Percentiles rank a stretch among this genome's conserved stretches.
Evolutionary conservation across 2,888 invertebrate species (phyloP).

Genomic region (Unio pictorum): DNA sequence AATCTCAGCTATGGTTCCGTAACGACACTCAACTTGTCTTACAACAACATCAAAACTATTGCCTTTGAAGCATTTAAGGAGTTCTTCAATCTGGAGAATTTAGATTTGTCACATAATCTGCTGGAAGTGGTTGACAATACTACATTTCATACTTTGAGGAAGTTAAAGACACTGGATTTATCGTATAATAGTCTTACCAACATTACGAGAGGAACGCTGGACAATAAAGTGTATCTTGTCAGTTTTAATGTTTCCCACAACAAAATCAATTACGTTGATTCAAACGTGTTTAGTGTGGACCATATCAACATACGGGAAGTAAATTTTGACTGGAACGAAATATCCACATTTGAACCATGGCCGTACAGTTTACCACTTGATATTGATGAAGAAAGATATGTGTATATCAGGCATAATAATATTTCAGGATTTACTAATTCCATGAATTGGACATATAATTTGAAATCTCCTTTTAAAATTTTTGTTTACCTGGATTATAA

Average conservation of each 20-base stretch:
- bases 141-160: constrained; percentile 22
- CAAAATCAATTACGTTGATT: constrained; percentile 2
- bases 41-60: not conserved
- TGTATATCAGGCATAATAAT: constrained; percentile 26
- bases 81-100: constrained; percentile 8
- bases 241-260: constrained; percentile 7
- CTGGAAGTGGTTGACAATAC: constrained; percentile 15
- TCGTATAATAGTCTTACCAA: constrained; percentile 7
- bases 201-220: constrained; percentile 8
- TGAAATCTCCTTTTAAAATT: constrained; percentile 28
- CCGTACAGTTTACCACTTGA: constrained; percentile 21
- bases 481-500: constrained; percentile 27
- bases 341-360: constrained; percentile 40
- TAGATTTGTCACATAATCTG: constrained; percentile 20
- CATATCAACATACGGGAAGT: too few relatives aligned
- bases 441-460: constrained; percentile 33
- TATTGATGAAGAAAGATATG: constrained; percentile 11
- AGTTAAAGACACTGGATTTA: constrained; percentile 9
- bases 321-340: constrained; percentile 9
- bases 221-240: constrained; percentile 7
- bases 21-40: too few relatives aligned
- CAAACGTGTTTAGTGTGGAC: constrained; percentile 2
- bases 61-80: constrained; percentile 9
- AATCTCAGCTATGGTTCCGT: too few relatives aligned
- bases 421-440: constrained; percentile 28